Base-by-base conservation (phyloP, 2,888 invertebrate species). In the Hydraecia micacea region DNA sequence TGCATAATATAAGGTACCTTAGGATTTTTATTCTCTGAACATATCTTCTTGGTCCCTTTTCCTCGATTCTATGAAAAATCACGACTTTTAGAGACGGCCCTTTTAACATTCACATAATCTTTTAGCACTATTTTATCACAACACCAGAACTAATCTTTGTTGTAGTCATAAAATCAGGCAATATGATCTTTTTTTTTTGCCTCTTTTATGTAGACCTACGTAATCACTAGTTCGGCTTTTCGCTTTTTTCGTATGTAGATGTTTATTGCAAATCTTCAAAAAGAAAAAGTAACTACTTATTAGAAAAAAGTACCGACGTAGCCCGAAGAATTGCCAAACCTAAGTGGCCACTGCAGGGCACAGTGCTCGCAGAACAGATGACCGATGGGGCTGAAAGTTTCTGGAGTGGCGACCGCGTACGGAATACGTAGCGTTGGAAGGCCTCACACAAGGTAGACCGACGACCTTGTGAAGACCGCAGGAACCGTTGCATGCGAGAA, bases 1-100 rank as follows among this genome's bases (percentile, higher is more conserved):
- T 70, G 58, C 28, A 67, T 67, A 69, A 73, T 62, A 63, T 58
- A n/a, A n/a, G n/a, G n/a, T n/a, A 83, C 46, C 62, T 46, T 21
- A 39, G 32, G 46, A 55, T 28, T 76, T 52, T 71, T 70, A 76
- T 66, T 81, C 13, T 39, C 21, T 46, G n/a, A 65, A 65, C 58
- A 42, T 46, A 28, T 55, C 11, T 15, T 55, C 5, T 13, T 39
- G 15, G 46, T 55, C 28, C 66, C 28, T 52, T 80, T 46, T 62
- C 15, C 42, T 4, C 8, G 3, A 46, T 39, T 46, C 13, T 36
- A 60, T 74, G 73, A 66, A 72, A 79, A 67, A 72, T 52, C n/a
- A 73, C 7, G 49, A 25, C 32, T 73, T n/a, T 46, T 15, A 0
- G 1, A 32, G 3, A 39, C 39, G 18, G 6, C 0, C 8, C 0